Conservation (phyloP, 2,888 invertebrate species). For the Ophion ellenae region DNA sequence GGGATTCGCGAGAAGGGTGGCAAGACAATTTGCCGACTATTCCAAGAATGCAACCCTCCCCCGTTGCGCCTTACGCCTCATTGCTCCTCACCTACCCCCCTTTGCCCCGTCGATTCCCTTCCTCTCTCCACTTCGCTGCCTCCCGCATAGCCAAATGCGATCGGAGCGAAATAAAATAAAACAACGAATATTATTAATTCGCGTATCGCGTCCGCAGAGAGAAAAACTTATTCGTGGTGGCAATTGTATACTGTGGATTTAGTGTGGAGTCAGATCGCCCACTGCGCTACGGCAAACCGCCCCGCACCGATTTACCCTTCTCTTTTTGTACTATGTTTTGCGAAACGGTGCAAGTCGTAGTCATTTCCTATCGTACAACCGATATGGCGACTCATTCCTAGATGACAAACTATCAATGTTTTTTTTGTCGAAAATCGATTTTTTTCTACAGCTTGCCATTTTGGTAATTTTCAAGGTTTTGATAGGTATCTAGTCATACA, state of each 20-base stretch:
- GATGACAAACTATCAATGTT: no score
- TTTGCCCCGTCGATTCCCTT: constrained; percentile 48
- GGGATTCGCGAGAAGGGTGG: constrained; percentile 65
- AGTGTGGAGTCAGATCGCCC: no score
- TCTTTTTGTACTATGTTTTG: no score
- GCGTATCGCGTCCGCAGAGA: constrained; percentile 24
- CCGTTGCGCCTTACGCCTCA: neutral
- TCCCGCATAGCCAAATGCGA: constrained; percentile 48
- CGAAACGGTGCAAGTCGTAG: no score
- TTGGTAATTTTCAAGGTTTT: no score
- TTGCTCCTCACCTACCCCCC: constrained; percentile 11
- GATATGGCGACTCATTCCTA: no score
- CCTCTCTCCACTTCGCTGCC: neutral
- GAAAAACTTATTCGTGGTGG: neutral
- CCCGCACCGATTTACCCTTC: no score
- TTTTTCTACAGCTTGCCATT: no score
- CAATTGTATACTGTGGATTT: neutral
- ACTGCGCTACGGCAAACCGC: no score
- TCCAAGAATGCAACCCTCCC: constrained; percentile 74
- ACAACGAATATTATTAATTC: constrained; percentile 76
- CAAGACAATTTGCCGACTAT: constrained; percentile 73
- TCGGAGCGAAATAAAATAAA: constrained; percentile 76
- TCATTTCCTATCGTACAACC: no score
- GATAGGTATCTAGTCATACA: no score
- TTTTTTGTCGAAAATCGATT: no score